Evolutionary conservation across 2,113 vertebrate species (phyloP), one percentile per base, ranked within the genome.

Genomic region (Heteronetta atricapilla): DNA sequence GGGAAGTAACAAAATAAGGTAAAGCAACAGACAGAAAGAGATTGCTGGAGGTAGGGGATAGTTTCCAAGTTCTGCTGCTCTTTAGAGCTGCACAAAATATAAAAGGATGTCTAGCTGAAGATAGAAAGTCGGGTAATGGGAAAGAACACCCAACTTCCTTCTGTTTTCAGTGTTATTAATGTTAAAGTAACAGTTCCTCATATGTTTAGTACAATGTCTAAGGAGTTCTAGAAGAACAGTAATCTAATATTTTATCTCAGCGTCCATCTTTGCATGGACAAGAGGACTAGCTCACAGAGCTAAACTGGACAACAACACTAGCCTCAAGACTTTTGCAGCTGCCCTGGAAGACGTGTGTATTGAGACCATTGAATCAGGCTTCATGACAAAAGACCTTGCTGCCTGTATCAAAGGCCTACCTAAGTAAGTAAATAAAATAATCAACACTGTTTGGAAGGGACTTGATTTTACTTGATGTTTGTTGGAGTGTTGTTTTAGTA

Each of bases 191-290:
- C 22, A 76, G 14, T 58, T 86, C 31, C 16, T 46, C 7, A 5
- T 69, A 22, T 19, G 42, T 46, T 90, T 46, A 86, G 42, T 90
- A 56, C 34, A 53, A 55, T 22, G 31, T 84, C 17, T 22, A 56
- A 44, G 31, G 62, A 60, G 34, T 91, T 89, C 33, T 64, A 42
- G 42, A 63, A 28, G 5, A 26, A 33, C 8, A 44, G 14, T 95
- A 93, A 96, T 16, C 4, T 36, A 11, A 8, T 93, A 44, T 58
- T 91, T 28, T 88, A 52, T 88, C 46, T 75, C 85, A 99, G 99
- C 99, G 91, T 99, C 99, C 94, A 99, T 99, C 97, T 99, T 99
- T n/a, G 99, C 99, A 0, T 99, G 99, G 99, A 98, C 98, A 6
- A 98, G 99, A 90, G 99, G 99, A 14, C 97, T 99, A 17, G 98